A percentile compares a stretch with the other conserved stretches of the same genome.
phyloP scores from a whole-genome alignment of 2,113 vertebrate genomes.

The Promerops cafer region DNA sequence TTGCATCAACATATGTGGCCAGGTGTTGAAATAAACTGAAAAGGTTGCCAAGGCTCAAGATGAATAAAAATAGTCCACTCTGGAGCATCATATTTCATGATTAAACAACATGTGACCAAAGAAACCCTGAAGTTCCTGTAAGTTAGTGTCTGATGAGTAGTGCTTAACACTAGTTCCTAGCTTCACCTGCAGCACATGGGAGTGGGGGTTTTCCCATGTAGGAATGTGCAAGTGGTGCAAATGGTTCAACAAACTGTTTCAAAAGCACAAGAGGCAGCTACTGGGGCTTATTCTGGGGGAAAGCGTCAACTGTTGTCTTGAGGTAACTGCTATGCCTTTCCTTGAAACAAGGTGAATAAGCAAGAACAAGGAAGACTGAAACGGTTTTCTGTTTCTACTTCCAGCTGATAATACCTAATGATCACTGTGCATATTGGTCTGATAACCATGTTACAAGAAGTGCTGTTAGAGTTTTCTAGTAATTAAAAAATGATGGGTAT shows the following conservation, averaged over 20 bases:
- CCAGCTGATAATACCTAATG: background rate
- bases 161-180: background rate
- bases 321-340: background rate
- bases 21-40: background rate
- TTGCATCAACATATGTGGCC: background rate
- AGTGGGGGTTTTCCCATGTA: background rate
- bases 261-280: background rate
- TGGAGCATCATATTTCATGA: background rate
- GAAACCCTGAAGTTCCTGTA: background rate
- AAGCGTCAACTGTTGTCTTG: background rate
- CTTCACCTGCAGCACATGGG: background rate
- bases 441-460: background rate
- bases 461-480: background rate
- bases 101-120: background rate
- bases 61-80: background rate
- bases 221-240: background rate
- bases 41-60: background rate
- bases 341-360: background rate
- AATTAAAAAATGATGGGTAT: background rate
- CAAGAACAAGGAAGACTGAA: background rate
- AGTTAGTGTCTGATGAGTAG: background rate
- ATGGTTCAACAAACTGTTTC: background rate
- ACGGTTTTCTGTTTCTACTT: background rate
- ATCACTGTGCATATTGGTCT: background rate
- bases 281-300: background rate